A percentile compares a stretch with the other conserved stretches of the same genome.
phyloP scores from a whole-genome alignment of 2,888 invertebrate species.

The Tenodera sinensis region DNA sequence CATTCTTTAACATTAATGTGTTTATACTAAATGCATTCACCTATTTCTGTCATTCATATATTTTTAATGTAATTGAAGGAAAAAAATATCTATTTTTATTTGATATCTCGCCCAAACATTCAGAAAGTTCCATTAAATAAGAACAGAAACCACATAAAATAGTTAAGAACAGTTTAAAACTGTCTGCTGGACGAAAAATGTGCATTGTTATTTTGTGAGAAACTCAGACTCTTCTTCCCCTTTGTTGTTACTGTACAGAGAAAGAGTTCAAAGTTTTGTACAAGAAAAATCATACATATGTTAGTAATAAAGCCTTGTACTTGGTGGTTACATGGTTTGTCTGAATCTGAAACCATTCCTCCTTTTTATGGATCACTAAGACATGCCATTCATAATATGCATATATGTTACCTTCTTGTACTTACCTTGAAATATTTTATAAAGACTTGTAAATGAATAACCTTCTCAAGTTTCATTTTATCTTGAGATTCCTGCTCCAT shows the following conservation, averaged over 20 bases:
- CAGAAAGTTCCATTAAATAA: not conserved
- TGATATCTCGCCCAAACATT: conserved; percentile 20
- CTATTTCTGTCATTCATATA: conserved; percentile 2
- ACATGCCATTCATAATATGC: not conserved
- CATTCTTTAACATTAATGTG: not conserved
- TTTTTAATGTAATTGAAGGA: not conserved
- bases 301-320: conserved; percentile 31
- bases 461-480: not conserved
- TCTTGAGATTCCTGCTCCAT: not conserved
- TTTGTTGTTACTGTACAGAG: conserved; percentile 25
- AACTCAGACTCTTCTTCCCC: conserved; percentile 9
- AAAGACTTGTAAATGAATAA: not conserved
- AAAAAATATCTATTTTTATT: conserved; percentile 8
- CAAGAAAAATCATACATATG: conserved; percentile 27
- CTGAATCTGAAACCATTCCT: not conserved
- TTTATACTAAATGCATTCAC: not conserved
- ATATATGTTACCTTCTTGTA: not conserved
- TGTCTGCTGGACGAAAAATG: conserved; percentile 22
- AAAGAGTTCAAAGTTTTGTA: conserved; percentile 31
- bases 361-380: not conserved
- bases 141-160: not conserved
- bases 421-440: not conserved
- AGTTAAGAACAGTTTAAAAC: not conserved
- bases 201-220: conserved; percentile 15
- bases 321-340: conserved; percentile 17